Evolutionary conservation across 2,888 invertebrate species (phyloP), one percentile per base, ranked within the genome.

Genomic region (Caradrina clavipalpis): DNA sequence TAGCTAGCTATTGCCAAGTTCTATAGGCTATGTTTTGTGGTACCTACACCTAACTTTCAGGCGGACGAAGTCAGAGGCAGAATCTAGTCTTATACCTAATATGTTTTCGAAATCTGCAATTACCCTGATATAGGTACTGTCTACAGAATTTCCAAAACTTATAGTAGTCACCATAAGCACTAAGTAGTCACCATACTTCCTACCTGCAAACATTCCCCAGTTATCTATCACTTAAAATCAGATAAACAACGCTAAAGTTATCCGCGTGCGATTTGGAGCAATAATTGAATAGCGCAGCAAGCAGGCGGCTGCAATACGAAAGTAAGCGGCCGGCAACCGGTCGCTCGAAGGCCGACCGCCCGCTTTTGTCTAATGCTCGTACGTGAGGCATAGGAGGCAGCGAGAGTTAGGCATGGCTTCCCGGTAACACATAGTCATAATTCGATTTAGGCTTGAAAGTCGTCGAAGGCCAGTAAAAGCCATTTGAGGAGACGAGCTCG

Each of bases 271-370:
- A 84, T 82, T 84, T 84, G 79, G 83, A 82, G 78, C 77, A 85
- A 83, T 87, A 87, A 87, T 86, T 86, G 84, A 85, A 82, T 80
- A 82, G 86, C 86, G 84, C 85, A 85, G 89, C 90, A 87, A 87
- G 80, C 85, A 82, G 85, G 86, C 86, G 86, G 87, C 88, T 91
- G 93, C 91, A 92, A 91, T 89, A 91, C 94, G 95, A 94, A 94
- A 95, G 95, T 94, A 94, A 94, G 92, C 89, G 92, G 94, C 83
- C 69, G 74, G 78, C 87, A 93, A 95, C 95, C 95, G 95, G 95
- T 95, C 93, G 89, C 81, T 61, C 92, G 95, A 95, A 95, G 95
- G 95, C 92, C 95, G 92, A 78, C 94, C 79, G 85, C 90, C 87
- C 87, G 92, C 93, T 92, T 93, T 94, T 94, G 95, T 93, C 94